These are phyloP conservation scores for Cerceris rybyensis DNA, from an alignment of 2,888 invertebrate genomes.

Conservation along the genomic window DNA sequence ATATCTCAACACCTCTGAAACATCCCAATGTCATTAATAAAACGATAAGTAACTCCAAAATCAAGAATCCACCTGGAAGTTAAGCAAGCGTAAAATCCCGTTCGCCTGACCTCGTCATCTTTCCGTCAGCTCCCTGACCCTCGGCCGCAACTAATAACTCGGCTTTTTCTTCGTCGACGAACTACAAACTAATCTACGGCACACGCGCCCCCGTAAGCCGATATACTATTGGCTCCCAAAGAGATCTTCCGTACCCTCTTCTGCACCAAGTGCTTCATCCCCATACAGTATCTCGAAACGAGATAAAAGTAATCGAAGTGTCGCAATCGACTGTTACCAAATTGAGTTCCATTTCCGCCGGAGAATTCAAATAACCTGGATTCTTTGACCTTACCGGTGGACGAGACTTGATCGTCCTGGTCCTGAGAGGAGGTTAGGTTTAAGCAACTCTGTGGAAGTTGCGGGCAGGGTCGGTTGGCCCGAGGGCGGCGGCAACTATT, in stretches of 20 bases:
- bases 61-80: not conserved
- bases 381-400: slow-evolving; percentile 57
- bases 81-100: slow-evolving; percentile 38
- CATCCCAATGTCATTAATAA: not conserved
- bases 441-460: slow-evolving; percentile 82
- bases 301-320: not conserved
- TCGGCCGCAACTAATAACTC: slow-evolving; percentile 73
- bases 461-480: slow-evolving; percentile 77
- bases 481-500: slow-evolving; percentile 81
- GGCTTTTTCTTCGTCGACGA: slow-evolving; percentile 72
- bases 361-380: slow-evolving; percentile 22
- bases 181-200: slow-evolving; percentile 75
- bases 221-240: slow-evolving; percentile 65
- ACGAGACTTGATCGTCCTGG: slow-evolving; percentile 71
- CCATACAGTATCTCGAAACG: not conserved
- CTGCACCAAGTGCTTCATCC: not conserved
- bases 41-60: slow-evolving; percentile 21
- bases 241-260: not conserved
- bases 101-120: slow-evolving; percentile 68
- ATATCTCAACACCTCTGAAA: no score
- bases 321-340: not conserved
- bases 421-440: slow-evolving; percentile 77
- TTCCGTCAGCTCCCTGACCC: slow-evolving; percentile 65
- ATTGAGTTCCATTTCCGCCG: not conserved
- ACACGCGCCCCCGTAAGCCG: slow-evolving; percentile 59